Percentiles rank a stretch among this genome's conserved stretches.
Conservation (phyloP, 1,140 invertebrate species). For the Condylostylus longicornis region DNA sequence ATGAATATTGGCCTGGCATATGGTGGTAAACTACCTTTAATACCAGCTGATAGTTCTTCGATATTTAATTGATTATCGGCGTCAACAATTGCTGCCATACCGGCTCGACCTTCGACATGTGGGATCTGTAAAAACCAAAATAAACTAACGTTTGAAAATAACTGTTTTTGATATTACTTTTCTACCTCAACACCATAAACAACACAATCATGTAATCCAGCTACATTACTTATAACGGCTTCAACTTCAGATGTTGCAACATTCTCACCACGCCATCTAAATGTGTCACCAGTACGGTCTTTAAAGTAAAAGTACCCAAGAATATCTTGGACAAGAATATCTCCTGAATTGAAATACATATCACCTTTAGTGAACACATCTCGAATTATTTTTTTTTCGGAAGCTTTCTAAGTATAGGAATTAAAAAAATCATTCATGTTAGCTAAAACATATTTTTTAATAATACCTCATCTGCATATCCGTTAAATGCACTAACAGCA, state of each 20-base stretch:
- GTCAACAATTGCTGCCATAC: slow-evolving; percentile 89
- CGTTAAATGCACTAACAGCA: slow-evolving; percentile 49
- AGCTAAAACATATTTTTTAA: not conserved
- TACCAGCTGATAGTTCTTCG: slow-evolving; percentile 40
- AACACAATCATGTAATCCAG: slow-evolving; percentile 53
- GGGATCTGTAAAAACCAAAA: slow-evolving; percentile 41
- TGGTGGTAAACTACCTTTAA: slow-evolving; percentile 54
- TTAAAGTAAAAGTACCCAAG: slow-evolving; percentile 90
- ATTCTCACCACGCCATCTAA: slow-evolving; percentile 90
- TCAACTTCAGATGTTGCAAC: slow-evolving; percentile 95
- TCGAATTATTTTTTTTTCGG: slow-evolving; percentile 77
- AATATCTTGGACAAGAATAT: slow-evolving; percentile 81
- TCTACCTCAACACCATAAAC: slow-evolving; percentile 86
- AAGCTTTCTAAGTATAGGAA: slow-evolving; percentile 40
- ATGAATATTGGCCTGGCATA: slow-evolving; percentile 85
- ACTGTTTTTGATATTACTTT: slow-evolving; percentile 17
- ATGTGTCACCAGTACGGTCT: slow-evolving; percentile 92
- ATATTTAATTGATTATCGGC: slow-evolving; percentile 50
- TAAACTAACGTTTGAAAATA: slow-evolving; percentile 3
- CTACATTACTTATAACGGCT: slow-evolving; percentile 67
- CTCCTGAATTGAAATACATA: slow-evolving; percentile 80
- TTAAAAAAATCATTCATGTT: not conserved
- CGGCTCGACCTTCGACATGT: slow-evolving; percentile 78
- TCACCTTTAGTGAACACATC: slow-evolving; percentile 82
- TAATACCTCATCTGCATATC: slow-evolving; percentile 65